phyloP scores from a whole-genome alignment of 1,140 invertebrate genomes.

The Capitella teleta region DNA sequence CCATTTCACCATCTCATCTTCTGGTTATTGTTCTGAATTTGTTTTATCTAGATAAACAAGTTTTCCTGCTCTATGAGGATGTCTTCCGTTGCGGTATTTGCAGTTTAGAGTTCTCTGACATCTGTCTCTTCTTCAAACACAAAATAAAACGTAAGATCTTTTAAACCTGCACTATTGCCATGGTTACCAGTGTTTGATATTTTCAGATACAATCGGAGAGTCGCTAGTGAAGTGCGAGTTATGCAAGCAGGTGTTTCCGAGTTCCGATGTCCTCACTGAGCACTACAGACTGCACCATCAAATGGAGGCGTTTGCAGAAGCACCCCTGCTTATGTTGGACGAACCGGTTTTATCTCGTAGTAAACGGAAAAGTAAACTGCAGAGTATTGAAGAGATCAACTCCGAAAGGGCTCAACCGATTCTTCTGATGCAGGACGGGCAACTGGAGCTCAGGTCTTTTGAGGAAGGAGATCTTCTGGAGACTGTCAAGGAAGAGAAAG shows the following conservation, averaged over 20 bases:
- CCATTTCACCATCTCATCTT: no score
- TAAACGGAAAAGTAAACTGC: not conserved
- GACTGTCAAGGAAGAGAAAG: not conserved
- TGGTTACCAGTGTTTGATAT: not conserved
- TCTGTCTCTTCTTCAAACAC: slow-evolving; percentile 1
- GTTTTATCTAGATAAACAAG: not conserved
- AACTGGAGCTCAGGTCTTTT: not conserved
- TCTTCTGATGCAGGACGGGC: not conserved
- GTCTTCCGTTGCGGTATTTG: slow-evolving; percentile 7
- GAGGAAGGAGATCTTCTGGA: not conserved
- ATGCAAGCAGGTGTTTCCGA: slow-evolving; percentile 7
- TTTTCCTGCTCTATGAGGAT: slow-evolving; percentile 3
- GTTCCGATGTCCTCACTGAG: not conserved
- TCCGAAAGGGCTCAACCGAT: not conserved
- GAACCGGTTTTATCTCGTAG: not conserved
- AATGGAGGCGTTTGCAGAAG: not conserved
- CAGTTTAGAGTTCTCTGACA: slow-evolving; percentile 1
- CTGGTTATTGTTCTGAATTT: not conserved
- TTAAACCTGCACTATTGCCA: not conserved
- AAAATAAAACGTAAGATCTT: slow-evolving; percentile 1
- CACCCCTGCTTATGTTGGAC: not conserved
- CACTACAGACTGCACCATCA: slow-evolving; percentile 2
- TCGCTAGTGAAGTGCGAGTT: slow-evolving; percentile 4
- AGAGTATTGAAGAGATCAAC: not conserved
- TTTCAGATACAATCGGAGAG: slow-evolving; percentile 3